Evolutionary conservation across 2,797 vertebrate genomes (phyloP).

Genomic region (Propithecus perrieri): DNA sequence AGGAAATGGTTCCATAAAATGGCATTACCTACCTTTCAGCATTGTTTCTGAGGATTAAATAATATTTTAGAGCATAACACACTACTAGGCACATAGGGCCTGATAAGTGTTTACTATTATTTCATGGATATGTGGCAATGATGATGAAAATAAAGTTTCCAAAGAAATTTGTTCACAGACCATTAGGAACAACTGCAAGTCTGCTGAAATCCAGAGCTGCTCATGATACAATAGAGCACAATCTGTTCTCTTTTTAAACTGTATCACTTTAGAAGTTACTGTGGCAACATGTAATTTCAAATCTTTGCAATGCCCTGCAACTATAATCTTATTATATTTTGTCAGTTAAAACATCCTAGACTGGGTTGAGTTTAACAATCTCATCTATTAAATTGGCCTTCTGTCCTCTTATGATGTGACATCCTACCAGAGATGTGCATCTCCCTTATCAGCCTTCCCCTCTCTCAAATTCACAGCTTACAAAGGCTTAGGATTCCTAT

Average conservation of each 20-base stretch:
- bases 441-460: background rate
- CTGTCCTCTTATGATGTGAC: background rate
- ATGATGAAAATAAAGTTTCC: background rate
- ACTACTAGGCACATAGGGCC: background rate
- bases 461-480: background rate
- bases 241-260: background rate
- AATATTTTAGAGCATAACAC: background rate
- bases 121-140: background rate
- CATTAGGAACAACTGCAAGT: background rate
- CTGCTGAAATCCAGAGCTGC: background rate
- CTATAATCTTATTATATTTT: background rate
- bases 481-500: background rate
- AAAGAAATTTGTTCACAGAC: constrained; percentile 10
- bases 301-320: constrained; percentile 7
- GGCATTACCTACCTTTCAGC: background rate
- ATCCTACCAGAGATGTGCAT: background rate
- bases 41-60: background rate
- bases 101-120: background rate
- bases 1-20: background rate
- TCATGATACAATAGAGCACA: background rate
- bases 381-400: background rate
- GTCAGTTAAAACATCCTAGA: background rate
- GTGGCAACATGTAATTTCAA: constrained; percentile 49
- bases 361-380: background rate
- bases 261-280: constrained; percentile 16